phyloP scores from a whole-genome alignment of 2,888 invertebrate genomes.

The Dicyrtomina minuta region DNA sequence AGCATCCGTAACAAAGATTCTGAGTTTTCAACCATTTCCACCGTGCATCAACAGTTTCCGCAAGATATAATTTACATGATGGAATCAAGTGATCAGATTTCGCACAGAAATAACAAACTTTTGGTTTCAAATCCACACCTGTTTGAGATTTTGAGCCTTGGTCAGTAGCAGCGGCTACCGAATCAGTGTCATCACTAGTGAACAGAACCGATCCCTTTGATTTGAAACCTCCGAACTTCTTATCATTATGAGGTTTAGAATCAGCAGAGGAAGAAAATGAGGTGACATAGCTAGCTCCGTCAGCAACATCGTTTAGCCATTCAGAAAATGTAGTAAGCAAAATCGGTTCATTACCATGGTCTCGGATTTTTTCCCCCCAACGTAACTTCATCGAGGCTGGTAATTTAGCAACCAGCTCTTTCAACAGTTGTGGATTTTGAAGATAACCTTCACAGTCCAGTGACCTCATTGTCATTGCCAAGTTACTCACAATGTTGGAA shows the following conservation, averaged over 20 bases:
- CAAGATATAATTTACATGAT: constrained; percentile 6
- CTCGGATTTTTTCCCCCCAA: constrained; percentile 15
- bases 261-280: neutral
- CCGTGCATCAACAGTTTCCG: neutral
- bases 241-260: neutral
- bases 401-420: constrained; percentile 36
- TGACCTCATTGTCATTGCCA: constrained; percentile 25
- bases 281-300: neutral
- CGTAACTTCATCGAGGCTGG: constrained; percentile 22
- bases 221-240: neutral
- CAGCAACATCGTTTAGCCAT: constrained; percentile 5
- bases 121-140: too few species aligned
- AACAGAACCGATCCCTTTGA: neutral
- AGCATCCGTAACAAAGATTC: constrained; percentile 26
- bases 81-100: neutral
- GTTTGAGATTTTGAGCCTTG: neutral
- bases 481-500: neutral
- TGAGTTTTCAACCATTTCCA: constrained; percentile 5
- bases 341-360: neutral
- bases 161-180: neutral
- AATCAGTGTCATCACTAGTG: neutral
- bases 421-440: constrained; percentile 34
- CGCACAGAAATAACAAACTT: neutral
- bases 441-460: constrained; percentile 23
- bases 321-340: constrained; percentile 23